A percentile compares a stretch with the other conserved stretches of the same genome.
These are phyloP conservation scores for Elegia similella DNA, from an alignment of 2,888 invertebrate species.

Conservation along the genomic window DNA sequence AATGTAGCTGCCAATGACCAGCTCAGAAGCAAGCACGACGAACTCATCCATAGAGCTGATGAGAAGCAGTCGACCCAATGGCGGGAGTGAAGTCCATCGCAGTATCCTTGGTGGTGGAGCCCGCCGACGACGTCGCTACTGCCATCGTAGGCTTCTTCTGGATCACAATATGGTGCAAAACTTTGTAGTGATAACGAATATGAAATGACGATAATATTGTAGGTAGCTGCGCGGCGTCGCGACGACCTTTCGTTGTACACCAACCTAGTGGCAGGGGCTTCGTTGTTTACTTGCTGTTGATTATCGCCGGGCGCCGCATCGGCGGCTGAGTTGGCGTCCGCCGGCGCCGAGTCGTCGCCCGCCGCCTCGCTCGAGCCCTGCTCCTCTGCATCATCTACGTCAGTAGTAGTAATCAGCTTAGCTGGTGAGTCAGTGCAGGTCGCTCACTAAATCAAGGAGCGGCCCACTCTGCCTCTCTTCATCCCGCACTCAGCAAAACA, in stretches of 20 bases:
- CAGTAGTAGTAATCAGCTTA: constrained; percentile 55
- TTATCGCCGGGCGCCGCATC: constrained; percentile 54
- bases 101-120: not conserved
- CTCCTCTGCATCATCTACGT: constrained; percentile 70
- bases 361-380: constrained; percentile 53
- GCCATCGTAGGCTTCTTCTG: constrained; percentile 20
- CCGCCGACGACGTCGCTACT: not conserved
- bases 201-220: constrained; percentile 55
- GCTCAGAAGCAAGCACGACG: not conserved
- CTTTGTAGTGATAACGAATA: constrained; percentile 74
- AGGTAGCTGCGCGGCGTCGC: constrained; percentile 68
- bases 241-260: constrained; percentile 71
- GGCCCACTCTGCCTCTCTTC: constrained; percentile 62
- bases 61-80: not conserved
- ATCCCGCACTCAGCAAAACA: constrained; percentile 31
- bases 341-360: constrained; percentile 48
- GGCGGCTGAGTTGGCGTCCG: constrained; percentile 44
- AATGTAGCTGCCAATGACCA: not conserved
- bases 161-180: constrained; percentile 65
- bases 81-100: not conserved
- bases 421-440: constrained; percentile 58
- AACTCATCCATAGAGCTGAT: not conserved
- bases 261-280: constrained; percentile 77
- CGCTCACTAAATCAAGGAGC: constrained; percentile 59
- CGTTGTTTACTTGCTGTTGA: constrained; percentile 64